phyloP scores from a whole-genome alignment of 2,888 invertebrate species.

The Minunthozetes semirufus region DNA sequence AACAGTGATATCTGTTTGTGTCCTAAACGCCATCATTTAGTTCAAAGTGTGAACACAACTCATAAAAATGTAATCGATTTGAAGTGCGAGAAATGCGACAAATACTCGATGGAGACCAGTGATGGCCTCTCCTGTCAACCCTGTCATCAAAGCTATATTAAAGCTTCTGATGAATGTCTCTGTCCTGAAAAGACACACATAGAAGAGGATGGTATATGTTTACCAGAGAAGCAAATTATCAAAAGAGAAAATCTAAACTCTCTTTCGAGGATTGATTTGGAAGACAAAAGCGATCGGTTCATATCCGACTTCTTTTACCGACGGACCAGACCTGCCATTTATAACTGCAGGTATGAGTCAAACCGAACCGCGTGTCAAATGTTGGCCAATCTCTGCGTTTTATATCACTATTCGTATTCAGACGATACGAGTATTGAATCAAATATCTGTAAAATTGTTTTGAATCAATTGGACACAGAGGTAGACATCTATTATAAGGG shows the following conservation, averaged over 20 bases:
- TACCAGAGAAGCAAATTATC: not conserved
- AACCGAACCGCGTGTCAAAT: slow-evolving; percentile 59
- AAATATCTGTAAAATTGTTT: slow-evolving; percentile 39
- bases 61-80: not conserved
- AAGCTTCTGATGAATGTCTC: not conserved
- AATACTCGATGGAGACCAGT: not conserved
- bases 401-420: slow-evolving; percentile 50
- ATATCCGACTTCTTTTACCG: slow-evolving; percentile 28
- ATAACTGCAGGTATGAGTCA: slow-evolving; percentile 40
- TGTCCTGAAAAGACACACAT: not conserved
- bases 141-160: slow-evolving; percentile 14
- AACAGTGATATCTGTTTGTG: not conserved
- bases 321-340: slow-evolving; percentile 14
- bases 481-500: slow-evolving; percentile 9
- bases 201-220: slow-evolving; percentile 12
- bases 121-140: not conserved
- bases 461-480: slow-evolving; percentile 3
- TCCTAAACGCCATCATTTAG: not conserved
- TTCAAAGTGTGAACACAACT: not conserved
- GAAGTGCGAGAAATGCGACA: not conserved
- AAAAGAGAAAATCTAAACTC: not conserved
- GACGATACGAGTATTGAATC: slow-evolving; percentile 42
- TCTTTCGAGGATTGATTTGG: not conserved
- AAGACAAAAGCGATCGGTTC: not conserved
- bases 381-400: slow-evolving; percentile 61